These are phyloP conservation scores for Discoglossus pictus DNA, from an alignment of 2,797 vertebrate genomes.

Conservation along the genomic window DNA sequence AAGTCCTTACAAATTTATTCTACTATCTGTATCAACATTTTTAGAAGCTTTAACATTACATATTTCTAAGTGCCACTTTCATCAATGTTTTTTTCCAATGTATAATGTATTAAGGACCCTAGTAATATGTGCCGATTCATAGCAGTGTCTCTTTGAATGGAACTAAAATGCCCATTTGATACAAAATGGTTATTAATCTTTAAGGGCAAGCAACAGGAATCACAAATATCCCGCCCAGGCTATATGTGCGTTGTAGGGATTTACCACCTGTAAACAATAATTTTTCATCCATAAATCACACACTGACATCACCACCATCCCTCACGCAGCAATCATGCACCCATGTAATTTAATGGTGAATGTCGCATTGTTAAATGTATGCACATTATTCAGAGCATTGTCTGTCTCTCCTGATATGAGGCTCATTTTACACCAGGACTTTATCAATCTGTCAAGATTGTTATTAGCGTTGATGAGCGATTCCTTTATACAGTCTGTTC, in stretches of 20 bases:
- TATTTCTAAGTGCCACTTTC: too few species aligned
- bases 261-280: neutral
- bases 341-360: constrained; percentile 27
- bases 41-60: too few species aligned
- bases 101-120: too few species aligned
- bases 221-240: constrained; percentile 20
- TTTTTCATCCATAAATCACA: constrained; percentile 17
- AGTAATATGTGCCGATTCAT: too few species aligned
- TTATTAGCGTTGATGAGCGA: constrained; percentile 2
- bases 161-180: too few species aligned
- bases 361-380: constrained; percentile 25
- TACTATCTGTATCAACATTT: too few species aligned
- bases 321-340: neutral
- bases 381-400: constrained; percentile 9
- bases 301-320: constrained; percentile 12
- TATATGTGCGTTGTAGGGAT: constrained; percentile 2
- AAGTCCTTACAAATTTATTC: too few species aligned
- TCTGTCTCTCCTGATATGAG: neutral
- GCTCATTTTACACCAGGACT: constrained; percentile 1
- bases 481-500: neutral
- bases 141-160: too few species aligned
- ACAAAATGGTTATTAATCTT: too few species aligned
- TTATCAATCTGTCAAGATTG: neutral
- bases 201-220: neutral
- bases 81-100: too few species aligned